A percentile compares a stretch with the other conserved stretches of the same genome.
Evolutionary conservation across 2,113 vertebrate genomes (phyloP).

Genomic region (Neogale vison): DNA sequence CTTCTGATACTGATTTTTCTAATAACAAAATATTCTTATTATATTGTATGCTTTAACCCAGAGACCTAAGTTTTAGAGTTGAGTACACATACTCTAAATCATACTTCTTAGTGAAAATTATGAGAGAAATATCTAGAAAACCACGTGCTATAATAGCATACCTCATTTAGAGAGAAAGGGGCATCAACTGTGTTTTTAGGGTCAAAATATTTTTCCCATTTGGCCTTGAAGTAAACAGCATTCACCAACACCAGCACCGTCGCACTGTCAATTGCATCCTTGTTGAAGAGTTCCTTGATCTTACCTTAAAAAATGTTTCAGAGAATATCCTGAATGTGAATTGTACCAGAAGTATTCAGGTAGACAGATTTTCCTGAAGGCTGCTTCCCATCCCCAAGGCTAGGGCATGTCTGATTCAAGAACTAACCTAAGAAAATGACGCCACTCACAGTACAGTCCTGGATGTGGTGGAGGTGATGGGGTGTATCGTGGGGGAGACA

Average conservation of each 20-base stretch:
- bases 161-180: slow-evolving; percentile 89
- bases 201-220: slow-evolving; percentile 90
- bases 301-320: slow-evolving; percentile 86
- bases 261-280: slow-evolving; percentile 78
- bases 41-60: not conserved
- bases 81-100: not conserved
- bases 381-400: not conserved
- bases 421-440: not conserved
- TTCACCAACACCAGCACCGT: slow-evolving; percentile 92
- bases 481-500: too few relatives aligned
- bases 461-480: rapidly evolving
- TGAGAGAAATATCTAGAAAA: not conserved
- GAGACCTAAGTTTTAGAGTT: not conserved
- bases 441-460: not conserved
- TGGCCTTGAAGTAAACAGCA: slow-evolving; percentile 96
- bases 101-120: not conserved
- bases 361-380: not conserved
- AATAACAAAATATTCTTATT: not conserved
- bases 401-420: not conserved
- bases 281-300: slow-evolving; percentile 93
- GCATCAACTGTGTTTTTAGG: slow-evolving; percentile 87
- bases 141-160: slow-evolving; percentile 48
- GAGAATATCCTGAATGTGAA: not conserved
- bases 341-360: not conserved
- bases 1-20: not conserved